phyloP scores from a whole-genome alignment of 2,113 vertebrate genomes.

The Pristiophorus japonicus region DNA sequence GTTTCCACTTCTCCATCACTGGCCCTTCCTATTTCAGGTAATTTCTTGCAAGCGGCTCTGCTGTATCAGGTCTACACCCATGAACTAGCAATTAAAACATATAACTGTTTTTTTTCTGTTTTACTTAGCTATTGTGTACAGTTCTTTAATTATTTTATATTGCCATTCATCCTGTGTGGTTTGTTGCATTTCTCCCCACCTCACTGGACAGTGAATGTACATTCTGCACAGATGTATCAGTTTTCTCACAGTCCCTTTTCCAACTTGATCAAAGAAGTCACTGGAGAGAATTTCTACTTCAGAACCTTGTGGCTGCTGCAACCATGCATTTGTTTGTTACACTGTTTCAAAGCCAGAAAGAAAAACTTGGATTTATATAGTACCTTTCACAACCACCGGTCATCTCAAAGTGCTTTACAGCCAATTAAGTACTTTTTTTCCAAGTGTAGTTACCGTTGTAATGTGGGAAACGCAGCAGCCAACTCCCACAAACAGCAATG shows the following conservation, averaged over 20 bases:
- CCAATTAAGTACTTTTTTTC: no score
- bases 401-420: no score
- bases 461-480: no score
- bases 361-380: no score
- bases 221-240: background rate
- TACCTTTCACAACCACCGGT: no score
- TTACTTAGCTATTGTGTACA: background rate
- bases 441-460: no score
- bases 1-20: constrained; percentile 72
- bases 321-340: background rate
- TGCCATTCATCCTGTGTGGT: background rate
- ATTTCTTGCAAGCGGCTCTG: constrained; percentile 40
- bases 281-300: background rate
- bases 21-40: constrained; percentile 81
- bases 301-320: background rate
- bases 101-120: background rate
- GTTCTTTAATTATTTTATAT: background rate
- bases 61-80: background rate
- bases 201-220: background rate
- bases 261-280: background rate
- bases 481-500: no score
- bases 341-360: no score
- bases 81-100: background rate
- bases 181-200: background rate
- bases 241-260: no score